phyloP scores from a whole-genome alignment of 2,113 vertebrate genomes.

The Antechinus stuartii region DNA sequence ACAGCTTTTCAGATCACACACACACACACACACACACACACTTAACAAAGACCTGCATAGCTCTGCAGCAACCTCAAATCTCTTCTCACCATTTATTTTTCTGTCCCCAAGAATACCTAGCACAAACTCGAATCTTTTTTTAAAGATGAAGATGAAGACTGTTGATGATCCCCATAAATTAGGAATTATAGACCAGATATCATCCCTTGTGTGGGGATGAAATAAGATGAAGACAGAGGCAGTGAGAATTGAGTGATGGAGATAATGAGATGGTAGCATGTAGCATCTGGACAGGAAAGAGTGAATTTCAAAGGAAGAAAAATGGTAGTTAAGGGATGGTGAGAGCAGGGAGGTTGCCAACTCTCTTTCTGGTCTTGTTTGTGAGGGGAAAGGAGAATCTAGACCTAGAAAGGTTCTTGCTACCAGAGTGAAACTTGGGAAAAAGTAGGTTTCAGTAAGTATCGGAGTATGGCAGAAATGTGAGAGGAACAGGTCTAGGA shows the following conservation, averaged over 20 bases:
- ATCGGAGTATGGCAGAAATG: not conserved
- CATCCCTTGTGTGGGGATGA: not conserved
- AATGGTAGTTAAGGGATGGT: not conserved
- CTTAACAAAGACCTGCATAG: not conserved
- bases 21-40: not conserved
- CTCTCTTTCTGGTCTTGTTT: not conserved
- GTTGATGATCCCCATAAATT: not conserved
- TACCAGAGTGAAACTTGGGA: not conserved
- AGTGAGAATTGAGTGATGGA: not conserved
- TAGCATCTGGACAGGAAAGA: not conserved
- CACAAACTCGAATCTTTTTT: not conserved
- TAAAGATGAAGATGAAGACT: not conserved
- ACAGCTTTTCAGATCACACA: constrained; percentile 77
- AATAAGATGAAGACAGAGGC: not conserved
- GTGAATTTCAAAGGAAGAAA: not conserved
- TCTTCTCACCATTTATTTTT: not conserved
- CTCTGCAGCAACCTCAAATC: not conserved
- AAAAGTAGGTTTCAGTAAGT: not conserved
- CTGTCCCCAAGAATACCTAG: not conserved
- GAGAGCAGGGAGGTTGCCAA: not conserved
- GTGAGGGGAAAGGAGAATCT: not conserved
- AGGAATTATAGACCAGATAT: not conserved
- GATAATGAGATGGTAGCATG: not conserved
- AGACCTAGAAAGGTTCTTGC: not conserved
- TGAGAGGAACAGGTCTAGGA: not conserved